Evolutionary conservation across 2,113 vertebrate species (phyloP), one percentile per base, ranked within the genome.

Genomic region (Petromus typicus): DNA sequence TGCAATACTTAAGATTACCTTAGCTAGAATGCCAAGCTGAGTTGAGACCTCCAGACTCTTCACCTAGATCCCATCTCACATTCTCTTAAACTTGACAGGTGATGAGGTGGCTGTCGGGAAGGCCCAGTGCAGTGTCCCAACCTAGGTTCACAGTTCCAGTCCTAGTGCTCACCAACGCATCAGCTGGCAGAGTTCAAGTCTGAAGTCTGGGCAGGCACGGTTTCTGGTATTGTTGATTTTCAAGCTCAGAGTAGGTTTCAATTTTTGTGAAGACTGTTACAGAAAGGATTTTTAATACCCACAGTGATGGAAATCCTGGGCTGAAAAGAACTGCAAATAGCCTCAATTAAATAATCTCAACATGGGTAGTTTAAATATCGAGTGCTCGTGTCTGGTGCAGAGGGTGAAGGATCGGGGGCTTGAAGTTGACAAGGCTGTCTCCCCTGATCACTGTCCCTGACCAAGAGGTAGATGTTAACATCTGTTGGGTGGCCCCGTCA

Each of bases 271-370:
- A 96, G 94, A 84, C 66, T 94, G 64, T 94, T 96, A 80, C 40
- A 64, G 93, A 96, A 94, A 89, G 80, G 40, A 92, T 97, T 97
- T 90, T 97, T 16, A 88, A 92, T 87, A 96, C 86, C 95, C 84
- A 90, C 95, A 10, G 43, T 51, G 84, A 73, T 93, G 4, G 1
- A 54, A 51, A 90, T 91, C 67, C 67, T 37, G 73, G 23, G 27
- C 45, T 81, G 43, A 37, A 79, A 82, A 87, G 90, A 96, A 83
- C 76, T 48, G 57, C 37, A 27, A 89, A 78, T 34, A 66, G n/a
- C 66, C 86, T 89, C 4, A 4, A 94, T 86, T 84, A 57, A 83
- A 75, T 83, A 94, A 86, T 96, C 37, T 91, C 89, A 94, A 88
- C 6, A 81, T 64, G 90, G 90, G 82, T 67, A 71, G 30, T 71